phyloP scores from a whole-genome alignment of 2,113 vertebrate species.

The Sphaerodactylus townsendi region DNA sequence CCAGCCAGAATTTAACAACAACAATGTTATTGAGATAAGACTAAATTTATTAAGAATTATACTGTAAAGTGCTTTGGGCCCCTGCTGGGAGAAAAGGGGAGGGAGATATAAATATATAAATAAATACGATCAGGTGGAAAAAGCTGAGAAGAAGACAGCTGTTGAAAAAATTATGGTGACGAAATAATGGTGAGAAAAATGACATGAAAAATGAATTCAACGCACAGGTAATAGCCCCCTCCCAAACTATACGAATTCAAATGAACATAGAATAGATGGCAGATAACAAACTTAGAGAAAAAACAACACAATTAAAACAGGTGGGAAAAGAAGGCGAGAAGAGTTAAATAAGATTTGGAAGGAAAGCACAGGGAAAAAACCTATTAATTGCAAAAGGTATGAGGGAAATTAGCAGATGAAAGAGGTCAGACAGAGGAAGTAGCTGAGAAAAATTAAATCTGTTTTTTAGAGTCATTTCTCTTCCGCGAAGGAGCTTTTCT shows the following conservation, averaged over 20 bases:
- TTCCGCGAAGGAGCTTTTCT: background rate
- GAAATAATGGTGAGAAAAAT: background rate
- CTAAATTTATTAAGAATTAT: no score
- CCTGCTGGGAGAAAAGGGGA: background rate
- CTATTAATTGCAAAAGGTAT: background rate
- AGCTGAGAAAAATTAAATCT: background rate
- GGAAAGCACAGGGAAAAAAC: background rate
- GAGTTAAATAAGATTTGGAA: conserved; percentile 20
- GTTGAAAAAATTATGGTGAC: background rate
- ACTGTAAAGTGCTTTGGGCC: no score
- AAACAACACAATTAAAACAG: conserved; percentile 21
- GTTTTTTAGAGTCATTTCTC: conserved; percentile 7
- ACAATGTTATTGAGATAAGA: no score
- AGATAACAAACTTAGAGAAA: background rate
- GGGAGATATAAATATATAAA: no score
- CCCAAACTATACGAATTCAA: background rate
- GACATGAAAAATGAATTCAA: background rate
- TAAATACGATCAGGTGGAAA: background rate
- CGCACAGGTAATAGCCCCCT: background rate
- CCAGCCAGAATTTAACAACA: no score
- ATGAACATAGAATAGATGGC: background rate
- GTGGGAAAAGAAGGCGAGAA: background rate
- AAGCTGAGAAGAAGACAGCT: background rate
- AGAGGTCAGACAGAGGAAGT: background rate
- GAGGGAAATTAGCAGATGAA: background rate